A percentile compares a stretch with the other conserved stretches of the same genome.
phyloP scores from a whole-genome alignment of 2,797 vertebrate species.

The Tadarida brasiliensis region DNA sequence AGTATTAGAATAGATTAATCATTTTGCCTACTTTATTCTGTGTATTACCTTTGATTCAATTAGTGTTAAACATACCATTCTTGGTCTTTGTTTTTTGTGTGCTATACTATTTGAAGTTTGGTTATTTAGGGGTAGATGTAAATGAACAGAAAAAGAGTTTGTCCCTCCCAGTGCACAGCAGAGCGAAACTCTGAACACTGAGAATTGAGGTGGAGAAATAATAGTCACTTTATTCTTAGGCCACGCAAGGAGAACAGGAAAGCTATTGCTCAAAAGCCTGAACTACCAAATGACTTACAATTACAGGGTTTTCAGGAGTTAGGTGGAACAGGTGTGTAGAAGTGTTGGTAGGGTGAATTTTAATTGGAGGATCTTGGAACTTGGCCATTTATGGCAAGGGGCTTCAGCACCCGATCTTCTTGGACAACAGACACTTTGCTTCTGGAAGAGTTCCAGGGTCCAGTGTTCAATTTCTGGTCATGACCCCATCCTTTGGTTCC shows the following conservation, averaged over 20 bases:
- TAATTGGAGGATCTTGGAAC: neutral
- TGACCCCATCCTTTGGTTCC: neutral
- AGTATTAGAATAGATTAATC: slow-evolving; percentile 18
- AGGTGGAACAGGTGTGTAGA: neutral
- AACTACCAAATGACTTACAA: neutral
- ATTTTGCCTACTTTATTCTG: neutral
- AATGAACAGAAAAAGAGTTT: neutral
- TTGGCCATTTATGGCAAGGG: neutral
- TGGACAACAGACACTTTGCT: neutral
- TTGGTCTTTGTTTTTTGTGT: neutral
- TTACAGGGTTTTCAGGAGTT: neutral
- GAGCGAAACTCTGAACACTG: neutral
- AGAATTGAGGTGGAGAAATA: neutral
- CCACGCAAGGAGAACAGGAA: neutral
- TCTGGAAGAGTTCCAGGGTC: neutral
- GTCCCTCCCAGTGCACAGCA: neutral
- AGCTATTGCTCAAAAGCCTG: neutral
- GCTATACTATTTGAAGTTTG: slow-evolving; percentile 23
- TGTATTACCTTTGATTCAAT: slow-evolving; percentile 39
- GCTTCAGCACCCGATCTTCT: neutral
- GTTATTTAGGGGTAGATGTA: neutral
- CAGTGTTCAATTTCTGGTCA: neutral
- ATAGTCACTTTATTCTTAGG: neutral
- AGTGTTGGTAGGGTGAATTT: neutral
- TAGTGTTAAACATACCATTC: slow-evolving; percentile 8